phyloP scores from a whole-genome alignment of 2,113 vertebrate species.

The Paramormyrops kingsleyae region DNA sequence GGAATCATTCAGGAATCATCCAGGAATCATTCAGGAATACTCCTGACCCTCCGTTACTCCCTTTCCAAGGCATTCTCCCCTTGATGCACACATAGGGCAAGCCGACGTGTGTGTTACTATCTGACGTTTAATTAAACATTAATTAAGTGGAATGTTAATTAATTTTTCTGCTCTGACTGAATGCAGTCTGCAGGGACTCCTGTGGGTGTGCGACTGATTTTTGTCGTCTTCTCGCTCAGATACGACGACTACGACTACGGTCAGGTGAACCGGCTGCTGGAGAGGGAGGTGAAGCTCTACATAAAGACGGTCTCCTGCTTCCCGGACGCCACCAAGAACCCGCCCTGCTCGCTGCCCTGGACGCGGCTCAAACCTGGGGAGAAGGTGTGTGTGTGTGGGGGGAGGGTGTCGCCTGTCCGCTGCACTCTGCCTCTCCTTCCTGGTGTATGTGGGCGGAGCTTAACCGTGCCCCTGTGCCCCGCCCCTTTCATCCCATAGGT shows the following conservation, averaged over 20 bases:
- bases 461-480: no score
- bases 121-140: background rate
- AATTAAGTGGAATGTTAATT: background rate
- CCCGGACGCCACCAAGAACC: conserved; percentile 71
- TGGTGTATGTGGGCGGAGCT: background rate
- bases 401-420: background rate
- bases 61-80: background rate
- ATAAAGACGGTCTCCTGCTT: conserved; percentile 80
- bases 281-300: conserved; percentile 73
- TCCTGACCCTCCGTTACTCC: no score
- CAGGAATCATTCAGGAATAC: no score
- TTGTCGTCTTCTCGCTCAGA: background rate
- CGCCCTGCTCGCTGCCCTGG: conserved; percentile 68
- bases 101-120: no score
- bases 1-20: no score
- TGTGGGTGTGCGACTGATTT: background rate
- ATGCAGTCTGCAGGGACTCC: background rate
- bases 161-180: background rate
- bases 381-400: conserved; percentile 53
- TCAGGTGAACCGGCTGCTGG: conserved; percentile 77
- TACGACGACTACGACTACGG: conserved; percentile 84
- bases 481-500: conserved; percentile 49
- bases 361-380: conserved; percentile 72
- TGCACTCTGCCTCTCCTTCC: background rate
- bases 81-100: background rate